Percentiles rank a stretch among this genome's conserved stretches.
Evolutionary conservation across 2,113 vertebrate genomes (phyloP).

Genomic region (Ceuthmochares aereus): DNA sequence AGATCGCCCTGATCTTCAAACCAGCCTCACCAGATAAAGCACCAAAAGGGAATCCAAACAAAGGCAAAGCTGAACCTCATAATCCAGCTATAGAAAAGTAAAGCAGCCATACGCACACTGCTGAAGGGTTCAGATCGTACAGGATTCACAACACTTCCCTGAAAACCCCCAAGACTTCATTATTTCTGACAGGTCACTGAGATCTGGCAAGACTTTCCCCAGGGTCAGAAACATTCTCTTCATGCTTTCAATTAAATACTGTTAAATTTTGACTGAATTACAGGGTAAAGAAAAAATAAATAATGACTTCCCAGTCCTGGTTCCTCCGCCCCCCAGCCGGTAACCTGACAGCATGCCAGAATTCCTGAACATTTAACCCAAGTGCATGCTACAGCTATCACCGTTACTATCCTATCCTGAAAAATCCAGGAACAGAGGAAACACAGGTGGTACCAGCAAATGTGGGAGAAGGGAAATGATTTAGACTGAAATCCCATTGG

Average conservation of each 20-base stretch:
- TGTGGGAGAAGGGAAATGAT: neutral
- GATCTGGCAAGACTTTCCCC: neutral
- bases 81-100: neutral
- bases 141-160: neutral
- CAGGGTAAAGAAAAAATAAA: constrained; percentile 17
- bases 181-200: neutral
- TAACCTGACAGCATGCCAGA: constrained; percentile 16
- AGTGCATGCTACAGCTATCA: neutral
- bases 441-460: neutral
- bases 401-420: neutral
- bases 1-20: neutral
- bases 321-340: neutral
- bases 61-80: neutral
- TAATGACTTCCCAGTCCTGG: neutral
- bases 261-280: constrained; percentile 16
- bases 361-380: neutral
- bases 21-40: neutral
- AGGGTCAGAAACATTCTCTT: constrained; percentile 15
- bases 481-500: neutral
- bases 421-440: neutral
- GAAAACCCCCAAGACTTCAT: neutral
- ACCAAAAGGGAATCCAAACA: neutral
- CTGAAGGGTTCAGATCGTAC: neutral
- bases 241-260: neutral
- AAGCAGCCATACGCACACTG: neutral